A percentile compares a stretch with the other conserved stretches of the same genome.
These are phyloP conservation scores for Orchesella flavescens DNA, from an alignment of 2,888 invertebrate genomes.

Conservation along the genomic window DNA sequence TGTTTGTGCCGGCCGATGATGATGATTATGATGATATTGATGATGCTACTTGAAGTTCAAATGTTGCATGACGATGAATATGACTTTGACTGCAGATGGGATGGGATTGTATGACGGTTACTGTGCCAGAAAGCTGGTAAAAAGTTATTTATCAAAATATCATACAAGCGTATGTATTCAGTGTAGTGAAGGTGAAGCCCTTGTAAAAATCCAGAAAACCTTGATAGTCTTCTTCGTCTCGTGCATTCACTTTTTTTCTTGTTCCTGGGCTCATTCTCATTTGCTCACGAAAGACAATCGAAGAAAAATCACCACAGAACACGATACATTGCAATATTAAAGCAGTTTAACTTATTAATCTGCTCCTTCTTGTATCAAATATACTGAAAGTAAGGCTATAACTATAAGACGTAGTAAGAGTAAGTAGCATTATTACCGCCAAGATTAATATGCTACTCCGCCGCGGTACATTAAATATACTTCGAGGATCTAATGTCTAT, in stretches of 20 bases:
- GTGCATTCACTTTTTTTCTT: background rate
- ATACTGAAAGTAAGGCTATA: no score
- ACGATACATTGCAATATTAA: conserved; percentile 40
- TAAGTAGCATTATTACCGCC: no score
- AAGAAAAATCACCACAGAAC: conserved; percentile 33
- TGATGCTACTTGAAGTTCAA: no score
- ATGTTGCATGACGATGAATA: background rate
- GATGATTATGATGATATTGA: no score
- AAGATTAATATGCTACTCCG: no score
- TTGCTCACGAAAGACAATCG: conserved; percentile 10
- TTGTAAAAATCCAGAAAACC: conserved; percentile 38
- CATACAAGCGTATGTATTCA: no score
- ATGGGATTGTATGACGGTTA: no score
- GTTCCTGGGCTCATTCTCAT: conserved; percentile 21
- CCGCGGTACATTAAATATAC: background rate
- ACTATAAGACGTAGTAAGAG: no score
- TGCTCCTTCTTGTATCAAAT: background rate
- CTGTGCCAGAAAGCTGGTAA: background rate
- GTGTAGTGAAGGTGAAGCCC: conserved; percentile 32
- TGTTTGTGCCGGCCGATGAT: no score
- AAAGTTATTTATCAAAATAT: background rate
- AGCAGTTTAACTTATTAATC: background rate
- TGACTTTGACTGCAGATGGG: background rate
- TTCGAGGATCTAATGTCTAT: background rate
- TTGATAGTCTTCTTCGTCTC: conserved; percentile 2